Evolutionary conservation across 2,888 invertebrate species (phyloP).

Genomic region (Lithophane socia): DNA sequence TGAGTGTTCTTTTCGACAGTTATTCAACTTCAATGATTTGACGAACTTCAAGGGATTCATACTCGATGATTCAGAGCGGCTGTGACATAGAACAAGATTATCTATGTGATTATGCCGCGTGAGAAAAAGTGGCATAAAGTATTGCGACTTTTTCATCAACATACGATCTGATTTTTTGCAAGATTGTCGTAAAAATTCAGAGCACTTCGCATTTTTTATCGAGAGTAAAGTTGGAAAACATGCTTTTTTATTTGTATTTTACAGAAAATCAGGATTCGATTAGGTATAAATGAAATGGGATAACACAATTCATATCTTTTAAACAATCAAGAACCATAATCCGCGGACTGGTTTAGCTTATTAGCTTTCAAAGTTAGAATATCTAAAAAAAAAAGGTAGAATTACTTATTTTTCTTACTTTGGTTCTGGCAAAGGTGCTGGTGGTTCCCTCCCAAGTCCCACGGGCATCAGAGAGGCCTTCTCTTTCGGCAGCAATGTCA

Average conservation of each 20-base stretch:
- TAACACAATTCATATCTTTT: background rate
- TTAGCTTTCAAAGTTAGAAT: too few relatives aligned
- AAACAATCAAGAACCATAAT: background rate
- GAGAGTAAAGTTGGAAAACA: background rate
- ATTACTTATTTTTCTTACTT: constrained; percentile 81
- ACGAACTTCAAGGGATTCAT: constrained; percentile 7
- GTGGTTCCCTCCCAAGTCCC: constrained; percentile 92
- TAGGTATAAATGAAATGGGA: background rate
- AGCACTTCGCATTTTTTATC: too few relatives aligned
- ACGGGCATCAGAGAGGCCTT: constrained; percentile 92
- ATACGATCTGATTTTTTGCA: too few relatives aligned
- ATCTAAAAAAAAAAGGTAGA: too few relatives aligned
- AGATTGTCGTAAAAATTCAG: too few relatives aligned
- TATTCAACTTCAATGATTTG: background rate
- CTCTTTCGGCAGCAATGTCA: constrained; percentile 90
- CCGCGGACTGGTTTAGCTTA: background rate
- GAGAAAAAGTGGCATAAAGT: background rate
- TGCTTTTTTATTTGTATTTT: background rate
- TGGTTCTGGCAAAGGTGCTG: constrained; percentile 91
- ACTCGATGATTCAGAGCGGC: constrained; percentile 10
- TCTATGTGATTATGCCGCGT: too few relatives aligned
- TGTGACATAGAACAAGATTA: constrained; percentile 12
- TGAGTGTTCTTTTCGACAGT: constrained; percentile 10
- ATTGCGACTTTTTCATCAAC: background rate
- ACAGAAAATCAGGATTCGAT: background rate